Base-by-base conservation (phyloP, 2,113 vertebrate species). In the Columbina picui region DNA sequence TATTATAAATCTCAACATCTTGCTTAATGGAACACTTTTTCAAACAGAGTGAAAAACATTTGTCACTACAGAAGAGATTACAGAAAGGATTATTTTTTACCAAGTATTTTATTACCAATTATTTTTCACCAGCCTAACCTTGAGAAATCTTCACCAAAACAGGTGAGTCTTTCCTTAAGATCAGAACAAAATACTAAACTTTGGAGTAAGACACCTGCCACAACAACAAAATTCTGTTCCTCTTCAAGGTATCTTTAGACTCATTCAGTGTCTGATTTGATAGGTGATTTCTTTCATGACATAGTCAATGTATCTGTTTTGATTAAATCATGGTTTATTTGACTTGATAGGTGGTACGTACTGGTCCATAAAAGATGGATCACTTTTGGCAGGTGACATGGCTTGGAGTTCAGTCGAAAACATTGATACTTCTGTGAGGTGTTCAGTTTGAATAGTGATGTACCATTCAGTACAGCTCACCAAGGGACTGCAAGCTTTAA, bases 261-360 rank as follows among this genome's bases (percentile, higher is more conserved):
- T 84, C 23, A 29, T 64, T 78, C 71, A 39, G 25, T 60, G 47
- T 78, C 68, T 86, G 86, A 82, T 79, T 36, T 64, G 52, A 84
- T 56, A 59, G 59, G 18, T 88, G 68, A 74, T 94, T 90, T 88
- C 29, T 89, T 92, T 97, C 34, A 60, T 49, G 71, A 43, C 32
- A 19, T 39, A 63, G 76, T 77, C 88, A 81, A 39, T 57, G 19
- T 64, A 92, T 94, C 60, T 82, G 56, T 2, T 84, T 95, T 64
- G 90, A 93, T 89, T 91, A 94, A 56, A 39, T 64, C 79, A 76
- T 21, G 34, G 27, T 45, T 93, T 93, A 93, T 96, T 90, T 96
- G 92, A 92, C 56, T 71, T 94, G 96, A 95, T 74, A 85, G 69
- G 47, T 82, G 68, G 38, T 90, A 86, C 0, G 0, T 90, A 81